Conservation (phyloP, 2,113 vertebrate species). For the Todiramphus saurophagus region DNA sequence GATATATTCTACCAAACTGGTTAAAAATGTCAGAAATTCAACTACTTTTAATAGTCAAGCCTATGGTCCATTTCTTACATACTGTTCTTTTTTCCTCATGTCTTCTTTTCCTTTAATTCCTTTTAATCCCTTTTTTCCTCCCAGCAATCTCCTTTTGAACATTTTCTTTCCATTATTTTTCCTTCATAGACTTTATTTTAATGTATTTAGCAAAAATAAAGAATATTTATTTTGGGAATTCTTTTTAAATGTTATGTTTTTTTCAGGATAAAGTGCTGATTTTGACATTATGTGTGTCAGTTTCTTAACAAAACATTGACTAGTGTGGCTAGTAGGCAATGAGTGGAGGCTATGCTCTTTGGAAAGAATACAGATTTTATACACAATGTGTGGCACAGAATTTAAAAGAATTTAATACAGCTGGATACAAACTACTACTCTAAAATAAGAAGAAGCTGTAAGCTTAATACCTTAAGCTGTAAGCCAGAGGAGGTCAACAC, state of each 20-base stretch:
- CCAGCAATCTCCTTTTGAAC: background rate
- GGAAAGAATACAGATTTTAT: background rate
- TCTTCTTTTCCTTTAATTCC: background rate
- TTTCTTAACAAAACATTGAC: background rate
- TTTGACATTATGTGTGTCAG: background rate
- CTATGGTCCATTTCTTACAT: background rate
- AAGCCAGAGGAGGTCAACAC: background rate
- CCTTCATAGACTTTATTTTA: background rate
- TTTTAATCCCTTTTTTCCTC: background rate
- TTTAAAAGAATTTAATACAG: background rate
- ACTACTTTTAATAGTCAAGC: background rate
- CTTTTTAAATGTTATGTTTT: background rate
- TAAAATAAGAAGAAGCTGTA: background rate
- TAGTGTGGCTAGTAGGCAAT: background rate
- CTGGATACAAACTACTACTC: background rate
- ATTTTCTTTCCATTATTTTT: background rate
- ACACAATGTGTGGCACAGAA: accelerated
- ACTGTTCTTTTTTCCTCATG: background rate
- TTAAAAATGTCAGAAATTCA: background rate
- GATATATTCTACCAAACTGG: background rate
- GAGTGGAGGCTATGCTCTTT: background rate
- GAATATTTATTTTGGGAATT: background rate
- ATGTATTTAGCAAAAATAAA: background rate
- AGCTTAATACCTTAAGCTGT: background rate
- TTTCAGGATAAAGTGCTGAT: background rate